A percentile compares a stretch with the other conserved stretches of the same genome.
Evolutionary conservation across 2,113 vertebrate species (phyloP).

Genomic region (Peromyscus leucopus): DNA sequence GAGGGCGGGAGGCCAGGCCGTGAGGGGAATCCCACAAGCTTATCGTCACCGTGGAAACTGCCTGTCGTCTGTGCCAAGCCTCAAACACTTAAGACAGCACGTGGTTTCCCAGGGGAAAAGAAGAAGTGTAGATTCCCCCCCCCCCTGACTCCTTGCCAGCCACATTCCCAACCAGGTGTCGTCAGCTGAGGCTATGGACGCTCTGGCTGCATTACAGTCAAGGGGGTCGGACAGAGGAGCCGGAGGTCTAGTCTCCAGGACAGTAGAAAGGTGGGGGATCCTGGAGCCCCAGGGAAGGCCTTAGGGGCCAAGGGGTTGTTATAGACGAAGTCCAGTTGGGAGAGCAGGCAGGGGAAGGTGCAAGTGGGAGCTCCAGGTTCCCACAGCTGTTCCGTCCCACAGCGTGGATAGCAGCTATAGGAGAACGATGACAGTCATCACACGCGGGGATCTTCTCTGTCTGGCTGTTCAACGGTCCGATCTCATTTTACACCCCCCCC

Average conservation of each 20-base stretch:
- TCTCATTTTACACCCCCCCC: too few species aligned
- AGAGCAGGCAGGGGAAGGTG: not conserved
- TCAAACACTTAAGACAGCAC: not conserved
- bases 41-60: not conserved
- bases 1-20: fast-evolving
- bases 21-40: not conserved
- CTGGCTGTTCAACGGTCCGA: fast-evolving
- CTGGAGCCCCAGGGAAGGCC: too few species aligned
- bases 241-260: too few species aligned
- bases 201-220: fast-evolving
- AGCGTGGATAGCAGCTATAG: fast-evolving
- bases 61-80: fast-evolving
- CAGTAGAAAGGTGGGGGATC: not conserved
- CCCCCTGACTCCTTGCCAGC: not conserved
- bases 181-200: not conserved
- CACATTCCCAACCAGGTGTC: too few species aligned
- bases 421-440: fast-evolving
- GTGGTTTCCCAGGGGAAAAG: not conserved
- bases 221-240: not conserved
- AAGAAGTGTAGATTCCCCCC: too few species aligned
- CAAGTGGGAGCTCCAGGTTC: fast-evolving
- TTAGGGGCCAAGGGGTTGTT: not conserved
- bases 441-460: fast-evolving
- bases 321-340: not conserved
- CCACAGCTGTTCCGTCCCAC: fast-evolving